Evolutionary conservation across 2,888 invertebrate species (phyloP).

Genomic region (Xestia rhomboidea): DNA sequence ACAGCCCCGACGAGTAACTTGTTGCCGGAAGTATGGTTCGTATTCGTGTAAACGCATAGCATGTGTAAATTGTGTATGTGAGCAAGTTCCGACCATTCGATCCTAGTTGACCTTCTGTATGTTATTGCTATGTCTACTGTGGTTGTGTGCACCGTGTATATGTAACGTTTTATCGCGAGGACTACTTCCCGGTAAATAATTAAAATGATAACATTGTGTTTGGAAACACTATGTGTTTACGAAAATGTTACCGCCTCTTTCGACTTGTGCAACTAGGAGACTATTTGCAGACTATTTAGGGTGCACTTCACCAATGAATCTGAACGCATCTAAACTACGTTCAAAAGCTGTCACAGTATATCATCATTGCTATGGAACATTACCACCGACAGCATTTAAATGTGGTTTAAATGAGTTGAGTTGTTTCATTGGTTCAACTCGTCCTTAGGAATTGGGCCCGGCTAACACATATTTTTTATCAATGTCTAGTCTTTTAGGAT

Average conservation of each 20-base stretch:
- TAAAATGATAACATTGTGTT: slow-evolving; percentile 39
- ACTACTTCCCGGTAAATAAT: slow-evolving; percentile 56
- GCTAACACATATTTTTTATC: not conserved
- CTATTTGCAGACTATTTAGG: not conserved
- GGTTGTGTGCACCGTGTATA: slow-evolving; percentile 12
- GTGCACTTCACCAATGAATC: not conserved
- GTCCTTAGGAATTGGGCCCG: not conserved
- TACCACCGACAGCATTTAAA: not conserved
- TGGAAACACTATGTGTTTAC: not conserved
- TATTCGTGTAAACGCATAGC: too few relatives aligned
- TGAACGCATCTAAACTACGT: not conserved
- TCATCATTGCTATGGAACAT: not conserved
- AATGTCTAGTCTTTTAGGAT: not conserved
- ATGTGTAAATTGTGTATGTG: not conserved
- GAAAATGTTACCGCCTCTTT: not conserved
- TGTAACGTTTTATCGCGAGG: slow-evolving; percentile 35
- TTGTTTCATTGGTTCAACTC: not conserved
- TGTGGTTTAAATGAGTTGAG: not conserved
- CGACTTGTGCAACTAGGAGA: not conserved
- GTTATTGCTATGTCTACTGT: not conserved
- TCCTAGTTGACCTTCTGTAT: not conserved
- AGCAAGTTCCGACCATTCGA: not conserved
- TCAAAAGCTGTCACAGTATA: not conserved
- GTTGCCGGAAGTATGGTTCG: not conserved
- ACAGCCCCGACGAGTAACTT: not conserved